Percentiles rank a stretch among this genome's conserved stretches.
Evolutionary conservation across 92 coral and sea anemone genomes (phyloP).

Genomic region (Zoanthus gigantus): DNA sequence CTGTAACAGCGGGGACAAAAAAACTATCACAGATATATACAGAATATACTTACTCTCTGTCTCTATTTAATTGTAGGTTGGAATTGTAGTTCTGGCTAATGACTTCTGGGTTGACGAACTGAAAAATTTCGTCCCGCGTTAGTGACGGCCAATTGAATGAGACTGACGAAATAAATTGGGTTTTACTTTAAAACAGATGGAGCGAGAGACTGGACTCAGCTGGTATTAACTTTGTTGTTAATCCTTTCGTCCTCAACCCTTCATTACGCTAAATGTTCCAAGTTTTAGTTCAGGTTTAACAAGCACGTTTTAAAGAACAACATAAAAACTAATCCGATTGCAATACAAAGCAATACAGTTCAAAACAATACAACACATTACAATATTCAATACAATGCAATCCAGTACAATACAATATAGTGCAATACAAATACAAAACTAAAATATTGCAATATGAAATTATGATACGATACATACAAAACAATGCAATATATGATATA

Average conservation of each 20-base stretch:
- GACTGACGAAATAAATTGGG: neutral
- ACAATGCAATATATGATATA: too few species aligned
- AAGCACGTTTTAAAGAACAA: too few species aligned
- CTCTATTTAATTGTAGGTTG: neutral
- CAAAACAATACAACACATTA: too few species aligned
- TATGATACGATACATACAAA: too few species aligned
- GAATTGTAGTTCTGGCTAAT: neutral
- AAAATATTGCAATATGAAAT: too few species aligned
- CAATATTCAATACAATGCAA: too few species aligned
- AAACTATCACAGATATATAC: neutral
- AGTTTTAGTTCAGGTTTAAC: too few species aligned
- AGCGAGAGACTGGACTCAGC: conserved; percentile 4
- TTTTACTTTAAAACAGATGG: neutral
- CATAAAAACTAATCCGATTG: too few species aligned
- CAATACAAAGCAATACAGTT: too few species aligned
- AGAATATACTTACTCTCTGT: neutral
- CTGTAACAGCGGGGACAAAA: neutral
- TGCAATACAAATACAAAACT: too few species aligned
- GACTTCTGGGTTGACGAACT: neutral
- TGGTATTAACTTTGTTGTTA: neutral
- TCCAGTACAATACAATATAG: too few species aligned
- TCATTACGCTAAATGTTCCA: too few species aligned
- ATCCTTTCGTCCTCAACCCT: neutral
- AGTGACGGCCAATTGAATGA: neutral
- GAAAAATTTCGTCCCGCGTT: neutral